A percentile compares a stretch with the other conserved stretches of the same genome.
Evolutionary conservation across 1,140 invertebrate species (phyloP).

Genomic region (Tetranychus urticae): DNA sequence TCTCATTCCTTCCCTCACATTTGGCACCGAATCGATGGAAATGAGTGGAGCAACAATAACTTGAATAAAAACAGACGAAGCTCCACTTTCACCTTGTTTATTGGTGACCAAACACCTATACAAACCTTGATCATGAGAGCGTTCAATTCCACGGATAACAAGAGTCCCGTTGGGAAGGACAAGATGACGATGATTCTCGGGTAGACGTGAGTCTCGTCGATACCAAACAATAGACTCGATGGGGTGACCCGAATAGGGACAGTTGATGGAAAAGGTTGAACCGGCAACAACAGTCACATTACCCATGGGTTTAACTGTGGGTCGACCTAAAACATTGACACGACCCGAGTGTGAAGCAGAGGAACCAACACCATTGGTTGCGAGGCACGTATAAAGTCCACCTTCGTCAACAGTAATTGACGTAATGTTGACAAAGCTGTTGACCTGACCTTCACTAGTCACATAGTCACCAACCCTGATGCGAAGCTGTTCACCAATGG

Average conservation of each 20-base stretch:
- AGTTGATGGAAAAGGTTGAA: conserved; percentile 14
- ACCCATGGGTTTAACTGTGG: conserved; percentile 20
- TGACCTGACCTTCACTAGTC: conserved; percentile 7
- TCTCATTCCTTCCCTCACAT: conserved; percentile 32
- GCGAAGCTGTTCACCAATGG: conserved; percentile 28
- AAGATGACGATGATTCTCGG: conserved; percentile 20
- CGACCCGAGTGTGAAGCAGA: conserved; percentile 44
- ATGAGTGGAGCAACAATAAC: conserved; percentile 50
- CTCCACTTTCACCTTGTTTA: conserved; percentile 59
- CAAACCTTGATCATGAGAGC: conserved; percentile 20
- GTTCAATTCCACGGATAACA: conserved; percentile 21
- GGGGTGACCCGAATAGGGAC: conserved; percentile 25
- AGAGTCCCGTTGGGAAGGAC: conserved; percentile 43
- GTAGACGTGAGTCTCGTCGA: conserved; percentile 12
- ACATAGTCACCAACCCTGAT: conserved; percentile 7
- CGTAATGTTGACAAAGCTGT: conserved; percentile 24
- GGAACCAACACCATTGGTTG: conserved; percentile 47
- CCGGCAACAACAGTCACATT: conserved; percentile 23
- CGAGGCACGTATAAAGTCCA: conserved; percentile 58
- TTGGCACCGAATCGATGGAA: conserved; percentile 28
- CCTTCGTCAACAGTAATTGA: conserved; percentile 23
- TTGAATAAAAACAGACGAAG: conserved; percentile 66
- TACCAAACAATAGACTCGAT: conserved; percentile 17
- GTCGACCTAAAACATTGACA: conserved; percentile 45
- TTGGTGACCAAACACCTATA: conserved; percentile 31